These are phyloP conservation scores for Psittacula echo DNA, from an alignment of 2,797 vertebrate genomes.

Conservation along the genomic window DNA sequence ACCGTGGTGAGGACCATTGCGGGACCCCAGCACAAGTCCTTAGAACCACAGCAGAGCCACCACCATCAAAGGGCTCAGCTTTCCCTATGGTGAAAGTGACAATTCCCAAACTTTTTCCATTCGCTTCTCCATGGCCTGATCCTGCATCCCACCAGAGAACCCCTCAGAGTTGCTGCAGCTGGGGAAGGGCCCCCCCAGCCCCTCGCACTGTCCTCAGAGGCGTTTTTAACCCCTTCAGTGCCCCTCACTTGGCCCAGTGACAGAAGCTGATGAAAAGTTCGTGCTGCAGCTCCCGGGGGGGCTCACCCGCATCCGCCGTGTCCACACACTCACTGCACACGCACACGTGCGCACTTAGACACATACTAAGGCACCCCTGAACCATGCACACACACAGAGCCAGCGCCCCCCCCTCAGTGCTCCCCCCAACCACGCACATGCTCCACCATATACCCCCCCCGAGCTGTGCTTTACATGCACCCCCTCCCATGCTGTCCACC, in stretches of 20 bases:
- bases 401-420: no score
- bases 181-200: not conserved
- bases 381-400: not conserved
- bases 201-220: not conserved
- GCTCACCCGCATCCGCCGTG: not conserved
- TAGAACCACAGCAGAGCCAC: fast-evolving
- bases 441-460: no score
- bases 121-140: fast-evolving
- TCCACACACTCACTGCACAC: fast-evolving
- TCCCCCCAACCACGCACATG: not conserved
- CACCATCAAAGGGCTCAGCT: not conserved
- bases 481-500: no score
- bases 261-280: not conserved
- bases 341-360: not conserved
- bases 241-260: not conserved
- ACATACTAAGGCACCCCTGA: not conserved
- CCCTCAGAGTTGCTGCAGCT: fast-evolving
- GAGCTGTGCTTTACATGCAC: not conserved
- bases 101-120: not conserved
- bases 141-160: not conserved
- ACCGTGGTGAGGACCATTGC: fast-evolving
- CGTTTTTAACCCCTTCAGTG: not conserved
- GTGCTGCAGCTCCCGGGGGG: not conserved
- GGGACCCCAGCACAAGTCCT: not conserved
- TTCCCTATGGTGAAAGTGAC: fast-evolving